Conservation (phyloP, 2,113 vertebrate genomes). For the Limanda limanda region DNA sequence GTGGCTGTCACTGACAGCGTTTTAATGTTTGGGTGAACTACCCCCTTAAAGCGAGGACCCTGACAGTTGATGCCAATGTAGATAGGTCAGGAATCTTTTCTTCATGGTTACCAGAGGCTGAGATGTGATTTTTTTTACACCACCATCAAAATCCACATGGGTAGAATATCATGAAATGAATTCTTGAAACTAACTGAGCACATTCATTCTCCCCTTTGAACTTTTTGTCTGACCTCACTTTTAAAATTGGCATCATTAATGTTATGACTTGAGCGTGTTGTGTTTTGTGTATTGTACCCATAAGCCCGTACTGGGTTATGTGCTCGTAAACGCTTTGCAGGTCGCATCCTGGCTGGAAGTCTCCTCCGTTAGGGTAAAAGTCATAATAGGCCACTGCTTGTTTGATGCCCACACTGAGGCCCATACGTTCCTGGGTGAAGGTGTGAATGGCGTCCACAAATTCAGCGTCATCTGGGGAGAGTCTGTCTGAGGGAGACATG, state of each 20-base stretch:
- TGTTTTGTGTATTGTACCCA: slow-evolving; percentile 76
- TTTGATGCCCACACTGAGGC: slow-evolving; percentile 95
- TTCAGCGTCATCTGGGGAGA: slow-evolving; percentile 93
- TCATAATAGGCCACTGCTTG: slow-evolving; percentile 93
- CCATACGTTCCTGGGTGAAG: slow-evolving; percentile 92
- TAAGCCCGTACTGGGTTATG: slow-evolving; percentile 85
- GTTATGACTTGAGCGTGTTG: background rate
- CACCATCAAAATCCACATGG: too few species aligned
- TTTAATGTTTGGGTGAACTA: too few species aligned
- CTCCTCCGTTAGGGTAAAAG: slow-evolving; percentile 96
- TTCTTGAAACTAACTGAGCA: too few species aligned
- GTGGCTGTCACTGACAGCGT: slow-evolving; percentile 57
- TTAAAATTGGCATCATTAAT: too few species aligned
- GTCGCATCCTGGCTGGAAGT: slow-evolving; percentile 94
- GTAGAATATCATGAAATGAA: too few species aligned
- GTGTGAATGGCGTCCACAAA: slow-evolving; percentile 98
- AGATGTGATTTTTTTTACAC: too few species aligned
- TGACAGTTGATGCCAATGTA: too few species aligned
- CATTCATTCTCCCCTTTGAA: too few species aligned
- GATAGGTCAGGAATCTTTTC: too few species aligned
- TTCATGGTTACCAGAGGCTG: too few species aligned
- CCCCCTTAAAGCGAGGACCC: too few species aligned
- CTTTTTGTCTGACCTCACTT: background rate
- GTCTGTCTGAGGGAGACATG: slow-evolving; percentile 87
- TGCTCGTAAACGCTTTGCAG: slow-evolving; percentile 89